Base-by-base conservation (phyloP, 2,113 vertebrate species). In the Tautogolabrus adspersus region DNA sequence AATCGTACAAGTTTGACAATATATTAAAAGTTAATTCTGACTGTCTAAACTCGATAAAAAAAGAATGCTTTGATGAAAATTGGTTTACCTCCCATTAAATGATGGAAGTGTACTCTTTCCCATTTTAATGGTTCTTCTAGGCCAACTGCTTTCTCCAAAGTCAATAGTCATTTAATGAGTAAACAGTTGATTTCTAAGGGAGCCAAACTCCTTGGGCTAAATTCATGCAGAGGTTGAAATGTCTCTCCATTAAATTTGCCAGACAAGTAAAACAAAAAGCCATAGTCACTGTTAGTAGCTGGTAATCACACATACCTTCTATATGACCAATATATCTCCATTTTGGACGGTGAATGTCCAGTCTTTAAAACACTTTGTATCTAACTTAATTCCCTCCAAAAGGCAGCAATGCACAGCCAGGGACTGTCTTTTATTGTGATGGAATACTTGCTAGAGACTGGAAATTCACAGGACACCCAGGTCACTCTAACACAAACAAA, bases 291-390 rank as follows among this genome's bases (percentile, higher is more conserved):
- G 88, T 89, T 91, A 91, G 82, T 90, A 80, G 65, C 69, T 76
- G 40, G 38, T 78, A 77, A 80, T 79, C 67, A 86, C 70, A 81
- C 90, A 85, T 75, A 88, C 81, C 73, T 81, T 83, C 46, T 61
- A 47, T n/a, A 67, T 76, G 19, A 79, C 84, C 22, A 2, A 49
- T 70, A 76, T 62, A 66, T 77, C 67, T 72, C 77, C 72, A 79
- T 63, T 77, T 72, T 70, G 79, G 79, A 81, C 75, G 82, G 82
- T 91, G 92, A 93, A 94, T 91, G 82, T 94, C 94, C 93, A 94
- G 92, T 92, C 90, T 89, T 77, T 79, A 37, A n/a, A 60, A 16
- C 4, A 15, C 23, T 42, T 8, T 47, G 34, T 57, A 66, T 64
- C 3, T 46, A 51, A 72, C 44, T 60, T 2, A 69, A 54, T 66